These are phyloP conservation scores for Parus major DNA, from an alignment of 2,113 vertebrate genomes.

Conservation along the genomic window DNA sequence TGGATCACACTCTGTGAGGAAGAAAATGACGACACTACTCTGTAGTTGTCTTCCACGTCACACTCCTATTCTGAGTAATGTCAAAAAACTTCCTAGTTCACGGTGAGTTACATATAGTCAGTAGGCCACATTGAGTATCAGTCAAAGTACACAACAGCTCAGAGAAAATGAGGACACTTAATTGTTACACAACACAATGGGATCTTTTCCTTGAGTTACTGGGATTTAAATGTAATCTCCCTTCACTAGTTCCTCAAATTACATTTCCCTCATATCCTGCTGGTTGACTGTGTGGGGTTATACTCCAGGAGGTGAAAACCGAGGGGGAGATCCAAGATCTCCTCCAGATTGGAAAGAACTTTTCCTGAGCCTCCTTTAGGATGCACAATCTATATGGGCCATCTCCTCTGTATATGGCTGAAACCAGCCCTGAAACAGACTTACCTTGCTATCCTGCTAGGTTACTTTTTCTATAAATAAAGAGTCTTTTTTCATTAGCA, in stretches of 20 bases:
- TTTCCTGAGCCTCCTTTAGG: neutral
- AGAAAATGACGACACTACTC: neutral
- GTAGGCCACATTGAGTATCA: neutral
- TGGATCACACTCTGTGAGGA: neutral
- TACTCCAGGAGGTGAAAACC: neutral
- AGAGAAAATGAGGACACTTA: neutral
- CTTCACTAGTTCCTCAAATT: neutral
- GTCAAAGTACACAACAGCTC: neutral
- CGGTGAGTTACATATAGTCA: neutral
- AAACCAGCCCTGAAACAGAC: neutral
- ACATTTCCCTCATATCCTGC: neutral
- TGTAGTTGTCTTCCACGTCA: neutral
- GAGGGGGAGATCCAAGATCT: neutral
- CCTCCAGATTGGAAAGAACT: neutral
- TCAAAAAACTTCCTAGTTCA: neutral
- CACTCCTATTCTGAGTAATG: neutral
- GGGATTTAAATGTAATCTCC: neutral
- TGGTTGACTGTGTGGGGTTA: neutral
- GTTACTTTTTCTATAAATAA: neutral
- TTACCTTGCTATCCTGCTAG: neutral
- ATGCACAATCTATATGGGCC: neutral
- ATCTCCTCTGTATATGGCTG: neutral
- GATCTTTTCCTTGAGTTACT: neutral
- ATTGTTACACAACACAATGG: rapidly evolving
- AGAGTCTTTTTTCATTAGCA: neutral